Percentiles rank a stretch among this genome's conserved stretches.
Conservation (phyloP, 2,888 invertebrate species). For the Drosophila subsilvestris region DNA sequence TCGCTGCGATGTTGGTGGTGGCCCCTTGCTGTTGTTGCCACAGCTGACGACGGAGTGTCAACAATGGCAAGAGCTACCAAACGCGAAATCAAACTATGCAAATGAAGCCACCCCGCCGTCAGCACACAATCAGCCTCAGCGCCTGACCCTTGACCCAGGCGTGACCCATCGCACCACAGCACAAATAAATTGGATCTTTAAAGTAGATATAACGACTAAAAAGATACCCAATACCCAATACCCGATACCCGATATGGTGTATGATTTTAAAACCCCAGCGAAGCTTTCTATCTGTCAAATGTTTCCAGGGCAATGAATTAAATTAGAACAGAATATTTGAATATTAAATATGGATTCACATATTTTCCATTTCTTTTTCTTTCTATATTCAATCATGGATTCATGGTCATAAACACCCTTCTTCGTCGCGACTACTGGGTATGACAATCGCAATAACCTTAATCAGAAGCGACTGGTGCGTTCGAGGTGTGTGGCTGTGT, state of each 20-base stretch:
- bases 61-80: constrained; percentile 20
- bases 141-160: neutral
- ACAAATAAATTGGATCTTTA: neutral
- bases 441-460: constrained; percentile 31
- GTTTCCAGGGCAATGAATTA: no score
- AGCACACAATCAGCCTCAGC: neutral
- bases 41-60: constrained; percentile 45
- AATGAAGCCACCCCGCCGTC: constrained; percentile 22
- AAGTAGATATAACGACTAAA: no score
- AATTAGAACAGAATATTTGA: no score
- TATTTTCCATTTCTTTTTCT: neutral
- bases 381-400: neutral
- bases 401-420: neutral
- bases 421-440: neutral
- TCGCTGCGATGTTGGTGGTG: constrained; percentile 1
- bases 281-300: no score
- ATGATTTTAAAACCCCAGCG: no score
- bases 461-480: constrained; percentile 63
- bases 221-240: no score
- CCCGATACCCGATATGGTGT: no score
- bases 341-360: neutral
- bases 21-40: constrained; percentile 22
- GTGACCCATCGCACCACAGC: neutral
- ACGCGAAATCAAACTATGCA: constrained; percentile 51
- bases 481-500: constrained; percentile 28